phyloP scores from a whole-genome alignment of 2,797 vertebrate species.

The Sus cebifrons region DNA sequence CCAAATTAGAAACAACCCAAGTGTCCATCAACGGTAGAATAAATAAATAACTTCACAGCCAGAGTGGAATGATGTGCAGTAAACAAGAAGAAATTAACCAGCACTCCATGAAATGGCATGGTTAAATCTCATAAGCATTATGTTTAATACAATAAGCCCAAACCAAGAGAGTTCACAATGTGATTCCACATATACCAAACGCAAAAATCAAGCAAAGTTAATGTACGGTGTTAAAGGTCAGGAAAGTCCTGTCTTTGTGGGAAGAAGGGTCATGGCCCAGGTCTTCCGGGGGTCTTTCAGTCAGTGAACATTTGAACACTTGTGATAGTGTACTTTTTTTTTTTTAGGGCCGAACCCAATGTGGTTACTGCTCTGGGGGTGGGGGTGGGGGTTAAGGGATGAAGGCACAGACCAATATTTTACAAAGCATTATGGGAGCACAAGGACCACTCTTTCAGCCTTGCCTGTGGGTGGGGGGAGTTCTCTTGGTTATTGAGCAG shows the following conservation, averaged over 20 bases:
- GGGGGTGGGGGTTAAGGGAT: neutral
- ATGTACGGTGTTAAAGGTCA: neutral
- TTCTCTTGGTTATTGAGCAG: neutral
- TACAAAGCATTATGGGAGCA: neutral
- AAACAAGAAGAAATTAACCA: neutral
- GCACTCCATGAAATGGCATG: neutral
- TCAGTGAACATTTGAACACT: neutral
- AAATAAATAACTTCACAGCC: neutral
- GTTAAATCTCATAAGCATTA: neutral
- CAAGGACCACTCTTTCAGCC: neutral
- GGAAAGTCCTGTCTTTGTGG: neutral
- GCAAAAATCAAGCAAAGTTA: neutral
- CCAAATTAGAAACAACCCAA: conserved; percentile 26
- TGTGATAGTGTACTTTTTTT: neutral
- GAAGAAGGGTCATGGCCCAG: neutral
- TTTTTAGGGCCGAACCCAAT: neutral
- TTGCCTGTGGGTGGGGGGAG: neutral
- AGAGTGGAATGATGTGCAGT: neutral
- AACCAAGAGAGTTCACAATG: neutral
- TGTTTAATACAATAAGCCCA: neutral
- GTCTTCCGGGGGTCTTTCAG: neutral
- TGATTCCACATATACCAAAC: conserved; percentile 1
- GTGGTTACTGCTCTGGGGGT: neutral
- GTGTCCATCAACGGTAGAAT: neutral
- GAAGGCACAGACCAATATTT: neutral